Evolutionary conservation across 2,888 invertebrate species (phyloP), one percentile per base, ranked within the genome.

Genomic region (Leucozona laternaria): DNA sequence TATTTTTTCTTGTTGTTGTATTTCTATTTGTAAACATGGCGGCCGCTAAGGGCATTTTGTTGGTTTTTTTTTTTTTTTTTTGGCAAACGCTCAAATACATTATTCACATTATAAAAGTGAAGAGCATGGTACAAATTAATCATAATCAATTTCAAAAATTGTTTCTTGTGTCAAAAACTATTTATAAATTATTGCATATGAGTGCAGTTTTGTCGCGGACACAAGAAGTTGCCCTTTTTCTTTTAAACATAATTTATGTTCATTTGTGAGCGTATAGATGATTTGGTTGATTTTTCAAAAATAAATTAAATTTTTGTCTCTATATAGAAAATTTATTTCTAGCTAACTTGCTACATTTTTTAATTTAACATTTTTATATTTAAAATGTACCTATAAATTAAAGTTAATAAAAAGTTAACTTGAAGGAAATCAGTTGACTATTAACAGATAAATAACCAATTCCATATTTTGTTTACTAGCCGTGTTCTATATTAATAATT

Each of bases 101-200:
- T 57, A 72, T 79, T 66, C 72, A 45, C 45, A 22, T 60, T 60
- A 73, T 64, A 43, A 50, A 50, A 53, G n/a, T 34, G 60, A 80
- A 80, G 79, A 75, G 58, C 79, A 80, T 68, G 57, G 48, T 75
- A 48, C 75, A 75, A 34, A 75, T 79, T 79, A 79, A 79, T 79
- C 75, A 79, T 80, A 80, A 80, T 80, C 75, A 76, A 20, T 75
- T 73, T 66, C 58, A 75, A 75, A 68, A 28, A 53, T 79, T 66
- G 17, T 50, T 70, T 43, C 48, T 40, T 75, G 34, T 55, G 64
- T 40, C 79, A 68, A 60, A 73, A 50, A 28, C 48, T 79, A 73
- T 79, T 79, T 79, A 66, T 76, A 48, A 66, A 55, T 25, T 1
- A 45, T 45, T 73, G 28, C 55, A 71, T 15, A 22, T 8, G 25